phyloP scores from a whole-genome alignment of 2,888 invertebrate genomes.

The Lordiphosa fenestrarum region DNA sequence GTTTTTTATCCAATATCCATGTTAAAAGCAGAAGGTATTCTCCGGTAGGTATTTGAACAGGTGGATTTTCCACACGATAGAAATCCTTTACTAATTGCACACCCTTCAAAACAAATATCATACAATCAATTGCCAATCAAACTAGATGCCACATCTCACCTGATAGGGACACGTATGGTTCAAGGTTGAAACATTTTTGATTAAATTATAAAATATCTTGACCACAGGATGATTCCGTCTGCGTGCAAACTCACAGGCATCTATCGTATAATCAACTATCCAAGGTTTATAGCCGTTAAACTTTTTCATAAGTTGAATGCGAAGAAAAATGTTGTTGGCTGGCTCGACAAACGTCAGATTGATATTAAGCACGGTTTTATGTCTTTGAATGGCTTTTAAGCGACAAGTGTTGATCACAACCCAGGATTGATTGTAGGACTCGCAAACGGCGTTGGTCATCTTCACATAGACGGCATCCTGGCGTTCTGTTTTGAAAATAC shows the following conservation, averaged over 20 bases:
- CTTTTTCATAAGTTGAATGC: conserved; percentile 8
- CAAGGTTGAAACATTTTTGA: conserved; percentile 16
- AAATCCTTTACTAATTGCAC: conserved; percentile 16
- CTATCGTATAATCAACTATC: conserved; percentile 11
- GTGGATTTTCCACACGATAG: conserved; percentile 1
- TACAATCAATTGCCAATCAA: no score
- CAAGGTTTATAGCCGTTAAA: conserved; percentile 32
- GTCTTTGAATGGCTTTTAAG: conserved; percentile 15
- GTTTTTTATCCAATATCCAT: conserved; percentile 17
- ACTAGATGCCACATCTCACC: conserved; percentile 4
- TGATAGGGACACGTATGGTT: conserved; percentile 30
- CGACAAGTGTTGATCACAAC: conserved; percentile 17
- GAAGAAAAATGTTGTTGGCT: conserved; percentile 6
- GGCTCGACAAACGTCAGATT: neutral
- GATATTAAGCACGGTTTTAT: conserved; percentile 22
- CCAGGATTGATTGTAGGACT: conserved; percentile 23
- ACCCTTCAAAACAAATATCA: conserved; percentile 1
- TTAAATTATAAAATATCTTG: conserved; percentile 9
- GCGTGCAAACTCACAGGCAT: conserved; percentile 17
- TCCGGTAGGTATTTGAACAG: conserved; percentile 3
- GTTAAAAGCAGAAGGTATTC: conserved; percentile 21
- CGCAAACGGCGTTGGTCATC: conserved; percentile 29
- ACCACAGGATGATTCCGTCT: conserved; percentile 9
- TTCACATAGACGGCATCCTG: conserved; percentile 16
- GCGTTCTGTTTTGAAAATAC: neutral